Evolutionary conservation across 2,797 vertebrate genomes (phyloP).

Genomic region (Typhlichthys eigenmanni): DNA sequence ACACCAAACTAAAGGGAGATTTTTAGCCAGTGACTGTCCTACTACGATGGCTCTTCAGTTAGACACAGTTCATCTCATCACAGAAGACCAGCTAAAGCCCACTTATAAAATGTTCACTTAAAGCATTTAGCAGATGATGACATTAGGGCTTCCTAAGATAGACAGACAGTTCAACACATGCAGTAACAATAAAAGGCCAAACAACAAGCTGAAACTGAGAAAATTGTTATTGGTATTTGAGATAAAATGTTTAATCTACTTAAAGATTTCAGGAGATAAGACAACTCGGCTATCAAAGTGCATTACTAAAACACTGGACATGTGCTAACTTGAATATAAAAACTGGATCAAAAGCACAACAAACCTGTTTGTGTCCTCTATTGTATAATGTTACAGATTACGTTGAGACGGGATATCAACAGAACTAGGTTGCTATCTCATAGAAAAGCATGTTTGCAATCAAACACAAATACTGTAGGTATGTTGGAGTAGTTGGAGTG

Average conservation of each 20-base stretch:
- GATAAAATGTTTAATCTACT: no score
- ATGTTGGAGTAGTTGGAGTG: neutral
- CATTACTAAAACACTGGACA: neutral
- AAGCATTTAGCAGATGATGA: no score
- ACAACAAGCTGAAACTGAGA: no score
- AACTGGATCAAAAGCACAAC: slow-evolving; percentile 41
- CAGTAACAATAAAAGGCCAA: no score
- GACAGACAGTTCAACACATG: no score
- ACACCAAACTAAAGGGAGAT: slow-evolving; percentile 38
- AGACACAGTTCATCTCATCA: slow-evolving; percentile 11
- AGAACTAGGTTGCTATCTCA: slow-evolving; percentile 4
- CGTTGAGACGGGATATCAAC: slow-evolving; percentile 12
- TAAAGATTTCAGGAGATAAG: no score
- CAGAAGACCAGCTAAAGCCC: neutral
- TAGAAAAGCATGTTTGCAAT: slow-evolving; percentile 6
- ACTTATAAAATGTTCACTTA: no score
- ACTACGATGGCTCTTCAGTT: slow-evolving; percentile 36
- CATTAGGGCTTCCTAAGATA: no score
- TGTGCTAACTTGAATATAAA: slow-evolving; percentile 21
- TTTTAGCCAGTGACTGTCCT: slow-evolving; percentile 28
- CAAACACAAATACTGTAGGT: neutral
- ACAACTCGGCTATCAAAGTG: no score
- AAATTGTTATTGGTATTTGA: no score
- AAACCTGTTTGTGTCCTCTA: slow-evolving; percentile 4
- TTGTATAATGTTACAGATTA: slow-evolving; percentile 22